These are phyloP conservation scores for Ondatra zibethicus DNA, from an alignment of 2,113 vertebrate genomes.

Conservation along the genomic window DNA sequence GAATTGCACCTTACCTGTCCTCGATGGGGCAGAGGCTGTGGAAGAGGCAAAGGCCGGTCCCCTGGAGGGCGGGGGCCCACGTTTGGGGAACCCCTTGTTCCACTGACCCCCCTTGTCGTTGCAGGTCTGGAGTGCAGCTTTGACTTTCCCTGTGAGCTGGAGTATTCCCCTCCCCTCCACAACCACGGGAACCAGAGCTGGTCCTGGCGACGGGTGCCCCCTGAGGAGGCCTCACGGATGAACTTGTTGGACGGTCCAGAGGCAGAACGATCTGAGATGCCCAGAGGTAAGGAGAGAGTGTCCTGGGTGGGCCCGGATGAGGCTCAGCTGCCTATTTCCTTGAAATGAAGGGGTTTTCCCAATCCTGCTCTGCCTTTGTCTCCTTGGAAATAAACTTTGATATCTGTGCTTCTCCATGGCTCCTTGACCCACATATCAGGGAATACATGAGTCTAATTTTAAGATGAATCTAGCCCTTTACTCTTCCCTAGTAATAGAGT, in stretches of 20 bases:
- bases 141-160: slow-evolving; percentile 88
- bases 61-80: accelerated
- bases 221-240: slow-evolving; percentile 83
- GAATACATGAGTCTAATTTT: neutral
- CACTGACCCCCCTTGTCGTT: slow-evolving; percentile 59
- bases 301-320: neutral
- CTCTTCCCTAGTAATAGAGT: neutral
- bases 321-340: neutral
- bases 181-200: slow-evolving; percentile 70
- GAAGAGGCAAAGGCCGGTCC: neutral
- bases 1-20: neutral
- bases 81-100: neutral
- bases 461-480: neutral
- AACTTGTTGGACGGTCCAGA: slow-evolving; percentile 78
- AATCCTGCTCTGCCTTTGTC: neutral
- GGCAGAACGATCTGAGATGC: slow-evolving; percentile 83
- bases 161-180: slow-evolving; percentile 84
- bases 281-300: slow-evolving; percentile 84
- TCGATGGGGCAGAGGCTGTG: neutral
- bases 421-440: neutral
- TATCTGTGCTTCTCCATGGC: neutral
- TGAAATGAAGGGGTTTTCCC: neutral
- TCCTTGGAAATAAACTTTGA: slow-evolving; percentile 1
- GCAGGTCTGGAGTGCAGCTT: slow-evolving; percentile 90
- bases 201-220: slow-evolving; percentile 84